Conservation (phyloP, 2,113 vertebrate species). For the Polyodon spathula region DNA sequence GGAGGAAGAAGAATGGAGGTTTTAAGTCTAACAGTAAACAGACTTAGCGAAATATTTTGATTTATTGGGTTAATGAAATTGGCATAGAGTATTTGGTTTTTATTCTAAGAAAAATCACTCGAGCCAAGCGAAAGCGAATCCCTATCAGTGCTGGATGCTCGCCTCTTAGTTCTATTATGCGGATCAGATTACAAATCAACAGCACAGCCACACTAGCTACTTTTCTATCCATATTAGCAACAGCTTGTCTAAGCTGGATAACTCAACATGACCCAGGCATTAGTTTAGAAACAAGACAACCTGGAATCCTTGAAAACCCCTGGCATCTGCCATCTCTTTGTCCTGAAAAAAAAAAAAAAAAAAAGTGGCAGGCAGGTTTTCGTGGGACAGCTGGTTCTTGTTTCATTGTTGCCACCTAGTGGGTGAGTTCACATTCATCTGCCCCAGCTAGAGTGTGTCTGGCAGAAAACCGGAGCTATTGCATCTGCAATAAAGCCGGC, state of each 20-base stretch:
- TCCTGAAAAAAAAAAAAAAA: constrained; percentile 5
- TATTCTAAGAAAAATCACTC: too few relatives aligned
- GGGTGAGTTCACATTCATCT: constrained; percentile 8
- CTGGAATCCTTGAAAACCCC: constrained; percentile 5
- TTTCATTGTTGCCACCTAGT: constrained; percentile 27
- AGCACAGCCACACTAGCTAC: neutral
- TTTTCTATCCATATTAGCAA: neutral
- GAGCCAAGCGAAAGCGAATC: too few relatives aligned
- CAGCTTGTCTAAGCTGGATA: neutral
- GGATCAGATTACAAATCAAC: neutral
- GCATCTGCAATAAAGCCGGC: neutral
- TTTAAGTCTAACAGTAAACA: too few relatives aligned
- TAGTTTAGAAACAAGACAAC: constrained; percentile 11
- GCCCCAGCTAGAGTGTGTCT: neutral
- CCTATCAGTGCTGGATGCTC: too few relatives aligned
- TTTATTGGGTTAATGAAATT: too few relatives aligned
- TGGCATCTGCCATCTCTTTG: neutral
- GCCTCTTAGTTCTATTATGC: too few relatives aligned
- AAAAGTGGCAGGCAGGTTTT: neutral
- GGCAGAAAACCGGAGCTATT: neutral
- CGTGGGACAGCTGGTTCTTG: neutral
- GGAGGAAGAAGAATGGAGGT: too few relatives aligned
- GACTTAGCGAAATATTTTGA: too few relatives aligned
- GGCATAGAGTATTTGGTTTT: too few relatives aligned
- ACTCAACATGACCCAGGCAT: neutral